These are phyloP conservation scores for Morpho deidamia DNA, from an alignment of 2,888 invertebrate species.

Conservation along the genomic window DNA sequence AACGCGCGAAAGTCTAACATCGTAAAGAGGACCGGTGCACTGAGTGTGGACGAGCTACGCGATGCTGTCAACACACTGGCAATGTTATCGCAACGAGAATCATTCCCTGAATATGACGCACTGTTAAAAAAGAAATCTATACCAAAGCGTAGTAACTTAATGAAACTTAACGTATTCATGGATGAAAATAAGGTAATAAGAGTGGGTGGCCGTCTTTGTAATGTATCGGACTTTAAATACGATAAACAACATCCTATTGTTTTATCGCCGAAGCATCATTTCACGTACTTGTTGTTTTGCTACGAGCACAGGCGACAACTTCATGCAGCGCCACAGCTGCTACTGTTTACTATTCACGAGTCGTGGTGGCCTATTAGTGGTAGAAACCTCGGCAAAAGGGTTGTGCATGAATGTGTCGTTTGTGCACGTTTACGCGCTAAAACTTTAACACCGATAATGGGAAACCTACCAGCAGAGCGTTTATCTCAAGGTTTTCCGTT, in stretches of 20 bases:
- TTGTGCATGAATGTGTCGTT: constrained; percentile 13
- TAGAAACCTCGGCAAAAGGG: constrained; percentile 15
- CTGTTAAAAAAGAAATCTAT: background rate
- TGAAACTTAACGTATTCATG: background rate
- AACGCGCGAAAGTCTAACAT: constrained; percentile 1
- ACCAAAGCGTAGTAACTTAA: background rate
- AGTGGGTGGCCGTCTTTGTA: constrained; percentile 2
- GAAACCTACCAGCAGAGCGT: constrained; percentile 18
- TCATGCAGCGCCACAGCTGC: constrained; percentile 20
- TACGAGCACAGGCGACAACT: constrained; percentile 15
- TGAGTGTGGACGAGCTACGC: constrained; percentile 10
- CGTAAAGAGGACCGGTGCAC: constrained; percentile 4
- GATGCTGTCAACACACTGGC: background rate
- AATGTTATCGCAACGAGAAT: constrained; percentile 1
- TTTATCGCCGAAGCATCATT: constrained; percentile 13
- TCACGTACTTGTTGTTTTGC: constrained; percentile 12
- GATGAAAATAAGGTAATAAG: background rate
- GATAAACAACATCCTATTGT: constrained; percentile 19
- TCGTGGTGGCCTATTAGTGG: constrained; percentile 21
- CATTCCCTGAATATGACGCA: background rate
- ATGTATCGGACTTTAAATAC: constrained; percentile 7
- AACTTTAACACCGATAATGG: constrained; percentile 21
- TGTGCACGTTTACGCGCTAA: constrained; percentile 13
- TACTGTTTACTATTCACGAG: constrained; percentile 9
- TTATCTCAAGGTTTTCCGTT: constrained; percentile 2